A percentile compares a stretch with the other conserved stretches of the same genome.
Conservation (phyloP, 64 coral and sea anemone genomes). For the Stylophora pistillata region DNA sequence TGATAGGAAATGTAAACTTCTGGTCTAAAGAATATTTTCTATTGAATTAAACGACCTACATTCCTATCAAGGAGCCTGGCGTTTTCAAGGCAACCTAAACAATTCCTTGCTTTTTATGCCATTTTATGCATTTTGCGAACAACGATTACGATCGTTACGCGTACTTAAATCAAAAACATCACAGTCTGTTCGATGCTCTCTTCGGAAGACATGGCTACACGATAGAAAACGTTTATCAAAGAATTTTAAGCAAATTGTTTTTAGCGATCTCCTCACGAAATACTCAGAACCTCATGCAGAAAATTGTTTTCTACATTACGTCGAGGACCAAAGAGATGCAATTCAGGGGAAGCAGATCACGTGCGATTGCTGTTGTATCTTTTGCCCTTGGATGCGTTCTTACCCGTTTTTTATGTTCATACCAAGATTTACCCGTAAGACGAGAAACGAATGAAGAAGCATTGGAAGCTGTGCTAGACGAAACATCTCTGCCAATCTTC, state of each 20-base stretch:
- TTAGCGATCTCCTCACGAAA: too few relatives aligned
- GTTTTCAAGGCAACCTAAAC: conserved; percentile 11
- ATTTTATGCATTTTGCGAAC: not conserved
- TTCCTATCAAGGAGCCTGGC: not conserved
- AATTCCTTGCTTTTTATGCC: not conserved
- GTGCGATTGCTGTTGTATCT: conserved; percentile 2
- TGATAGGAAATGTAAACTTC: not conserved
- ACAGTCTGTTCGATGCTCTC: too few relatives aligned
- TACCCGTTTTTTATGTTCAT: not conserved
- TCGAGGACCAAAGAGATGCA: not conserved
- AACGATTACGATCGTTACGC: not conserved
- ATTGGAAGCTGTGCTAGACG: not conserved
- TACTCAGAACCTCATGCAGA: not conserved
- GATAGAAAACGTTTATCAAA: too few relatives aligned
- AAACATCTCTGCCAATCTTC: not conserved
- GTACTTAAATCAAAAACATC: too few relatives aligned
- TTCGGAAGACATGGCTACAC: too few relatives aligned
- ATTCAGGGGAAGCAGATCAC: not conserved
- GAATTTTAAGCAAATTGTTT: too few relatives aligned
- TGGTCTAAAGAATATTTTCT: not conserved
- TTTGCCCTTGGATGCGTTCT: not conserved
- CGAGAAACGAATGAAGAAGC: not conserved
- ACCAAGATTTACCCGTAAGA: not conserved
- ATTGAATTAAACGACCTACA: not conserved
- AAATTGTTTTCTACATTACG: not conserved